Conservation (phyloP, 2,113 vertebrate genomes). For the Chaenogobius annularis region DNA sequence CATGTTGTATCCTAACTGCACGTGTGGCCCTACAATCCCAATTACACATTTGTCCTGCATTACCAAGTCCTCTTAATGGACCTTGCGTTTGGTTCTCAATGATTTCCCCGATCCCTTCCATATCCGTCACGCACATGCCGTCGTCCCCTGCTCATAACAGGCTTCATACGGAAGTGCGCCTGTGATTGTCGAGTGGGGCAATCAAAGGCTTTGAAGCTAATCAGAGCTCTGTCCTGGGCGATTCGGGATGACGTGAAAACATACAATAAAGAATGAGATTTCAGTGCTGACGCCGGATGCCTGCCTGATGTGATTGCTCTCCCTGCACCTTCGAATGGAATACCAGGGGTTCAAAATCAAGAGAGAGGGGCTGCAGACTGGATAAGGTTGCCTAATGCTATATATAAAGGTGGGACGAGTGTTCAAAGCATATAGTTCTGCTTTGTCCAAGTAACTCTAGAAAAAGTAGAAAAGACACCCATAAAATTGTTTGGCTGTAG, state of each 20-base stretch:
- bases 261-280: constrained; percentile 63
- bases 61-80: background rate
- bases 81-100: constrained; percentile 8
- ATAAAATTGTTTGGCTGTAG: too few relatives aligned
- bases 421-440: background rate
- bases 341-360: constrained; percentile 52
- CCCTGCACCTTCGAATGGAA: constrained; percentile 39
- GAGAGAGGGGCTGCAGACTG: constrained; percentile 21
- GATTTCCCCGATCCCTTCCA: background rate
- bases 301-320: constrained; percentile 65
- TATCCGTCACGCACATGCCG: background rate
- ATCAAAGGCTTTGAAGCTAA: constrained; percentile 75
- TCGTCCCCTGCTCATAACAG: constrained; percentile 27
- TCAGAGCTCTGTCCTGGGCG: constrained; percentile 65
- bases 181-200: constrained; percentile 75
- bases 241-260: constrained; percentile 51
- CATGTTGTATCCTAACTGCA: constrained; percentile 16
- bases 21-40: background rate
- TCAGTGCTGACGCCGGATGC: constrained; percentile 45
- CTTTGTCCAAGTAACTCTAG: background rate
- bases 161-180: constrained; percentile 43
- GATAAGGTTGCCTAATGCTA: background rate
- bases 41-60: background rate
- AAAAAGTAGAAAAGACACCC: background rate
- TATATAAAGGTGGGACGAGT: background rate